Conservation (phyloP, 92 coral and sea anemone genomes). For the Zoanthus gigantus region DNA sequence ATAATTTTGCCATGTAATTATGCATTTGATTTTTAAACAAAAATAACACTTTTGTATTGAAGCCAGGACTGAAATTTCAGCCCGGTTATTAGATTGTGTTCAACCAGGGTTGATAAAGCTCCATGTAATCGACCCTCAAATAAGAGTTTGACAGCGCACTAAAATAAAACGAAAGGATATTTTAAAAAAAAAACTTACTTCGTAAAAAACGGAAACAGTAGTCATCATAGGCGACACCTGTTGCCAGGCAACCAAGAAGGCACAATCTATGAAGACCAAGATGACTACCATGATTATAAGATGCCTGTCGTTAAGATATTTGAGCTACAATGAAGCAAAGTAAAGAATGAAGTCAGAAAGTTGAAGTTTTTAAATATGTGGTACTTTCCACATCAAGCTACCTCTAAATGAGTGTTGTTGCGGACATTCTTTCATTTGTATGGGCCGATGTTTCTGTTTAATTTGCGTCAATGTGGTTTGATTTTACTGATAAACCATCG, state of each 20-base stretch:
- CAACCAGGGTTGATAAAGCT: background rate
- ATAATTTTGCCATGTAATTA: too few species aligned
- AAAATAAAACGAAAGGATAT: background rate
- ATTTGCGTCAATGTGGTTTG: too few species aligned
- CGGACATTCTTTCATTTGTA: too few species aligned
- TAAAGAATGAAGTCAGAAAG: background rate
- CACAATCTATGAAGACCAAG: constrained; percentile 52
- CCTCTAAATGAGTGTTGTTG: too few species aligned
- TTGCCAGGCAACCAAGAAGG: constrained; percentile 67
- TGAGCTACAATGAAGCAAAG: constrained; percentile 47
- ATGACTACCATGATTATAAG: constrained; percentile 55
- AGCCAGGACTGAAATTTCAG: too few species aligned
- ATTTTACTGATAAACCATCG: too few species aligned
- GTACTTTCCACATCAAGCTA: background rate
- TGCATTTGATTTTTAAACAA: too few species aligned
- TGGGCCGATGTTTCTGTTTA: too few species aligned
- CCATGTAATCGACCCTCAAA: background rate
- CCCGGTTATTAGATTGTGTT: too few species aligned
- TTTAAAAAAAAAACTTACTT: background rate
- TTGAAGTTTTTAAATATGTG: background rate
- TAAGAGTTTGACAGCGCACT: background rate
- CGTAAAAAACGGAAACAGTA: background rate
- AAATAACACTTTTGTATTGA: too few species aligned
- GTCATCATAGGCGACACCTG: constrained; percentile 45
- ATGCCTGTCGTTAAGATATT: constrained; percentile 64